These are phyloP conservation scores for Yponomeuta evonymella DNA, from an alignment of 2,888 invertebrate species.

Conservation along the genomic window DNA sequence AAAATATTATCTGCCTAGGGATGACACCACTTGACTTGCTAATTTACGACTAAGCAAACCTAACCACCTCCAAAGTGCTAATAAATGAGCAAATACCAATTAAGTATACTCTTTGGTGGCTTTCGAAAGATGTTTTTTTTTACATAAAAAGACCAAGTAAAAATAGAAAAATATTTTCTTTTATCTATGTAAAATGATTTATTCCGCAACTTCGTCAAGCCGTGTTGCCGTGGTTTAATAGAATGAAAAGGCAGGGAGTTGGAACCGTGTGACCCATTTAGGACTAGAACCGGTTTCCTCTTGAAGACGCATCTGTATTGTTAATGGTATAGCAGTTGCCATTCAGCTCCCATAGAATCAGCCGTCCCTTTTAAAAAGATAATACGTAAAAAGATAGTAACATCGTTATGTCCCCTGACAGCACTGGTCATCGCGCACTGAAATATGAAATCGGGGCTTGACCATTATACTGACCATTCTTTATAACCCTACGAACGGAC, in stretches of 20 bases:
- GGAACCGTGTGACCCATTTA: constrained; percentile 76
- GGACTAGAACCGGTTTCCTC: constrained; percentile 70
- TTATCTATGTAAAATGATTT: background rate
- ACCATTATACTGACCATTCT: constrained; percentile 64
- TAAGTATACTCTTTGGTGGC: background rate
- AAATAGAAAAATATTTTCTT: background rate
- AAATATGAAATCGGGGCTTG: constrained; percentile 60
- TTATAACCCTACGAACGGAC: constrained; percentile 46
- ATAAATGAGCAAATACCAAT: constrained; percentile 2
- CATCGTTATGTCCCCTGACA: constrained; percentile 54
- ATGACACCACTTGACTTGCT: constrained; percentile 11
- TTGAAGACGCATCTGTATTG: constrained; percentile 66
- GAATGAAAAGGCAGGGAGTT: constrained; percentile 62
- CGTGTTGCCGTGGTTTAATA: constrained; percentile 47
- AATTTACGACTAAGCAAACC: constrained; percentile 5
- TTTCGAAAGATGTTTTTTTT: background rate
- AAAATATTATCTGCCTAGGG: constrained; percentile 53
- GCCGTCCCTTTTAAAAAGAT: constrained; percentile 63
- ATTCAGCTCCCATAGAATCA: constrained; percentile 65
- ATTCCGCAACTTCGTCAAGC: constrained; percentile 14
- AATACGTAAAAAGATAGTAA: constrained; percentile 66
- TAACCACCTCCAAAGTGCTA: background rate
- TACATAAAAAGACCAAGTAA: background rate
- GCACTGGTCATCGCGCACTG: constrained; percentile 55
- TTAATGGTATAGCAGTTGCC: constrained; percentile 65